Conservation (phyloP, 2,797 vertebrate genomes). For the Characodon lateralis region DNA sequence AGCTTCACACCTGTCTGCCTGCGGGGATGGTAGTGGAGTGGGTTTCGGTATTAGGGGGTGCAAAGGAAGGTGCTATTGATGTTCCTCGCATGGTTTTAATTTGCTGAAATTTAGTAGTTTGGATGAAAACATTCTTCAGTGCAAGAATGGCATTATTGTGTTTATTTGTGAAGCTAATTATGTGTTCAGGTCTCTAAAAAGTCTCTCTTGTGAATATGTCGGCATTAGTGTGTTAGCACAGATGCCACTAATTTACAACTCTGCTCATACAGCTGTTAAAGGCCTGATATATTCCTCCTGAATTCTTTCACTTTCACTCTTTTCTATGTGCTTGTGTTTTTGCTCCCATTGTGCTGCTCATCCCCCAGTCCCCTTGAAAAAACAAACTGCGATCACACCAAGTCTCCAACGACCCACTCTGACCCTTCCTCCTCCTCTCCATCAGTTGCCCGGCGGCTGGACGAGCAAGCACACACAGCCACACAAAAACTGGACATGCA, state of each 20-base stretch:
- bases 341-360: constrained; percentile 15
- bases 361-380: constrained; percentile 47
- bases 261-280: constrained; percentile 37
- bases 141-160: background rate
- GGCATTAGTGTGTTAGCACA: background rate
- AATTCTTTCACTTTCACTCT: constrained; percentile 41
- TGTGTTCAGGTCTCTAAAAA: background rate
- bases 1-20: constrained; percentile 57
- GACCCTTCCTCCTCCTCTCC: constrained; percentile 51
- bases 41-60: background rate
- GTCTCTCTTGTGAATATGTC: background rate
- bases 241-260: constrained; percentile 32
- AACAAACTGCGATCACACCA: constrained; percentile 37
- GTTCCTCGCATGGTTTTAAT: constrained; percentile 25
- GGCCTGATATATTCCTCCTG: constrained; percentile 52
- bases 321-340: background rate
- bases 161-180: constrained; percentile 1
- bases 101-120: constrained; percentile 7
- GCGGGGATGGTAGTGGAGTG: constrained; percentile 19
- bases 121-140: constrained; percentile 8
- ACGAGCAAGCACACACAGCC: constrained; percentile 38
- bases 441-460: constrained; percentile 46
- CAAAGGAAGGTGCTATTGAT: constrained; percentile 19
- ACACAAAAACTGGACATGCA: constrained; percentile 40
- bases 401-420: constrained; percentile 51